A percentile compares a stretch with the other conserved stretches of the same genome.
Conservation (phyloP, 1,140 invertebrate species). For the Streblospio benedicti region DNA sequence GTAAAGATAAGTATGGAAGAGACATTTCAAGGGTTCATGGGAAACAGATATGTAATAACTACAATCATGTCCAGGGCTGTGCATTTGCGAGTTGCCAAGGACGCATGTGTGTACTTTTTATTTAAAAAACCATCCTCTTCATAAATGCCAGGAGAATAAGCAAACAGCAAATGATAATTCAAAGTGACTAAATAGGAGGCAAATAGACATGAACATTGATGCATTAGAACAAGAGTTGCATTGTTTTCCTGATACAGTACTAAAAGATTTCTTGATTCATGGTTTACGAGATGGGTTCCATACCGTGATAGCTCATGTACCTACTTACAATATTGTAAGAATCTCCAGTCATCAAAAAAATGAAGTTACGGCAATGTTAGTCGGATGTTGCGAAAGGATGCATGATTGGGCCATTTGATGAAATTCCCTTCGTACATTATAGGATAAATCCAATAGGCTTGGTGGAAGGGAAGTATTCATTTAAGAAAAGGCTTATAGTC, state of each 20-base stretch:
- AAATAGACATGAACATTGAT: too few relatives aligned
- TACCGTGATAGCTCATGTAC: background rate
- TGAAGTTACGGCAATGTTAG: background rate
- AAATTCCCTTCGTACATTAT: background rate
- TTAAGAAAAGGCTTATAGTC: background rate
- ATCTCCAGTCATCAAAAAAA: background rate
- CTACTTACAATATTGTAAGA: background rate
- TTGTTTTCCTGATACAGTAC: too few relatives aligned
- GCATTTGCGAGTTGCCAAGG: background rate
- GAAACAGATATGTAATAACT: background rate
- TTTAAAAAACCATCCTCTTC: too few relatives aligned
- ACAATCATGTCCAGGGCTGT: background rate
- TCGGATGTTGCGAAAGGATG: background rate
- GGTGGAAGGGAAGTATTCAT: background rate
- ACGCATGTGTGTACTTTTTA: background rate
- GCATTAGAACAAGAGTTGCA: too few relatives aligned
- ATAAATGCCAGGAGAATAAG: too few relatives aligned
- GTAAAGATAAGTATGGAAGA: too few relatives aligned
- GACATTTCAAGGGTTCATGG: too few relatives aligned
- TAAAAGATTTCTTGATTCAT: too few relatives aligned
- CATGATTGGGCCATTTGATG: background rate
- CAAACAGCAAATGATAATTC: too few relatives aligned
- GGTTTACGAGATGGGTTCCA: background rate
- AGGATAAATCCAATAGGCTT: background rate
- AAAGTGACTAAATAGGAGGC: too few relatives aligned